These are phyloP conservation scores for Bombus pascuorum DNA, from an alignment of 1,140 invertebrate genomes.

Conservation along the genomic window DNA sequence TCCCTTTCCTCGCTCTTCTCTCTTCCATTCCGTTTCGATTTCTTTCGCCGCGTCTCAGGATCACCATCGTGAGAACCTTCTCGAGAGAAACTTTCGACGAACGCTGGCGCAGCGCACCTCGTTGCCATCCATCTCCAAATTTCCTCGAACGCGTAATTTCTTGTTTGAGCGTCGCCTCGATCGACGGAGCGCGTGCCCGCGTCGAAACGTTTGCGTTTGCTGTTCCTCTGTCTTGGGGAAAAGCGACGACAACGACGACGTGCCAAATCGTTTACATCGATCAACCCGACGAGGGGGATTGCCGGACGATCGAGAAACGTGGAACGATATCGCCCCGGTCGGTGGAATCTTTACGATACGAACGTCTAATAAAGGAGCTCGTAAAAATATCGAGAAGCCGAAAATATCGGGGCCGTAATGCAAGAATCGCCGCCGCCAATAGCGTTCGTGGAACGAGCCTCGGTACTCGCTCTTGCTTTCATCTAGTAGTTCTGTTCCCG, in stretches of 20 bases:
- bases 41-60: constrained; percentile 30
- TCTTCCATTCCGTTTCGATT: constrained; percentile 37
- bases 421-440: not conserved
- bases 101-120: too few relatives aligned
- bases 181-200: too few relatives aligned
- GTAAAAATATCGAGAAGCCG: too few relatives aligned
- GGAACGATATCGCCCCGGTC: too few relatives aligned
- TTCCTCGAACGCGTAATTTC: not conserved
- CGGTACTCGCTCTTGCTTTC: not conserved
- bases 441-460: not conserved
- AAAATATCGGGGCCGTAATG: not conserved
- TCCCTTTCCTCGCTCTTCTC: not conserved
- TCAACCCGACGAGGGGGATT: too few relatives aligned
- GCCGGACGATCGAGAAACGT: too few relatives aligned
- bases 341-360: too few relatives aligned
- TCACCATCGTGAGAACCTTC: constrained; percentile 31
- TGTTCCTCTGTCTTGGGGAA: not conserved
- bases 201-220: not conserved
- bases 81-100: too few relatives aligned
- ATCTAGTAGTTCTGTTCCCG: not conserved
- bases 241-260: not conserved
- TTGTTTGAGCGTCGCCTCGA: not conserved
- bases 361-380: not conserved
- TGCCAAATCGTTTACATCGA: too few relatives aligned
- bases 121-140: not conserved